Conservation (phyloP, 2,888 invertebrate genomes). For the Parochlus steinenii region DNA sequence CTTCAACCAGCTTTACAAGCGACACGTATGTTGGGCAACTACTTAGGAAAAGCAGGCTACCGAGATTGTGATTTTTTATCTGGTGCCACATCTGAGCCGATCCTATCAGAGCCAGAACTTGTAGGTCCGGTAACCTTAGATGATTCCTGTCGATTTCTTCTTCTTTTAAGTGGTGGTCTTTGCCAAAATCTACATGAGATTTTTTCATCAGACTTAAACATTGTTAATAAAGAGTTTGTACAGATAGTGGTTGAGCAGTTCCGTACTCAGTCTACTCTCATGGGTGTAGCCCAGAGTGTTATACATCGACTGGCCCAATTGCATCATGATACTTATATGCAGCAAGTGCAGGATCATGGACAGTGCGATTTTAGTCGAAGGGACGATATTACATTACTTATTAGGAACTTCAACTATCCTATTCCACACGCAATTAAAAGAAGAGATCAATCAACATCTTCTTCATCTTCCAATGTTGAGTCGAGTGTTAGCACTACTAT, state of each 20-base stretch:
- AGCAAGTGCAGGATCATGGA: slow-evolving; percentile 16
- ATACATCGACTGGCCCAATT: slow-evolving; percentile 69
- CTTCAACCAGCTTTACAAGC: slow-evolving; percentile 30
- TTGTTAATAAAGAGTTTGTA: slow-evolving; percentile 66
- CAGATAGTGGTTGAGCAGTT: slow-evolving; percentile 72
- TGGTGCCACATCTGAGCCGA: slow-evolving; percentile 55
- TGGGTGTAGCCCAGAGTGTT: slow-evolving; percentile 70
- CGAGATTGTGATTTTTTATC: slow-evolving; percentile 63
- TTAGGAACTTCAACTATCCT: slow-evolving; percentile 72
- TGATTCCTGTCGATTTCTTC: slow-evolving; percentile 61
- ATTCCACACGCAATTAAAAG: slow-evolving; percentile 40
- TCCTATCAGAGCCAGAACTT: slow-evolving; percentile 69
- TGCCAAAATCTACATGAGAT: slow-evolving; percentile 71
- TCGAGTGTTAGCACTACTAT: not conserved
- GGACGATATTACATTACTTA: slow-evolving; percentile 70
- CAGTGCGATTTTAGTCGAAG: slow-evolving; percentile 40
- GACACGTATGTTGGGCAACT: slow-evolving; percentile 77
- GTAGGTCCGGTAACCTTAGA: slow-evolving; percentile 65
- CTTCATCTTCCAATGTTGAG: slow-evolving; percentile 8
- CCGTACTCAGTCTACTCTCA: slow-evolving; percentile 57
- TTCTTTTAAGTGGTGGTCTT: slow-evolving; percentile 72
- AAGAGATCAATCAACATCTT: slow-evolving; percentile 14
- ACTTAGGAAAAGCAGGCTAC: slow-evolving; percentile 70
- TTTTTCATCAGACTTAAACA: slow-evolving; percentile 47
- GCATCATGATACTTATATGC: slow-evolving; percentile 60